Percentiles rank a stretch among this genome's conserved stretches.
These are phyloP conservation scores for Brachyrhaphis roseni DNA, from an alignment of 2,797 vertebrate genomes.

Conservation along the genomic window DNA sequence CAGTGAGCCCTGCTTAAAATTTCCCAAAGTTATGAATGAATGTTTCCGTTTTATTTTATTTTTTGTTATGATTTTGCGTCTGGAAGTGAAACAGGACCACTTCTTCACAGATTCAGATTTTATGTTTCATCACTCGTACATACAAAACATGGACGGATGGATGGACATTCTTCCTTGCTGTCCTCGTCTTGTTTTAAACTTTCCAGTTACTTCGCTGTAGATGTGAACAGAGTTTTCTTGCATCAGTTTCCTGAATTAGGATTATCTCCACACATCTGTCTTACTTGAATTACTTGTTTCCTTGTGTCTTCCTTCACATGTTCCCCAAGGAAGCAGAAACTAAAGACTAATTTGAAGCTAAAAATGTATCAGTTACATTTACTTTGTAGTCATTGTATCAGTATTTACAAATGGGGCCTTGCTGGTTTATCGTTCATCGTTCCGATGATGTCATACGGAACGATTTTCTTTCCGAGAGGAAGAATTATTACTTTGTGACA, in stretches of 20 bases:
- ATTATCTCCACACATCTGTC: neutral
- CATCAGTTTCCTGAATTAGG: neutral
- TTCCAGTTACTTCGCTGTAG: neutral
- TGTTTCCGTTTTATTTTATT: neutral
- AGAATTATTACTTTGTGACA: neutral
- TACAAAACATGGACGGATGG: too few relatives aligned
- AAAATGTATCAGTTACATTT: neutral
- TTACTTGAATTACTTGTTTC: neutral
- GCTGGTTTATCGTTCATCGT: too few relatives aligned
- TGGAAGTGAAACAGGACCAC: neutral
- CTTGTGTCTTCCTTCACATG: neutral
- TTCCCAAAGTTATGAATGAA: neutral
- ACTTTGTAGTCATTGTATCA: neutral
- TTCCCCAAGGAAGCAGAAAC: neutral
- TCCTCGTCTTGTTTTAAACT: neutral
- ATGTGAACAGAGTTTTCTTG: neutral
- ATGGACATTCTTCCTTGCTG: neutral
- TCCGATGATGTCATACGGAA: neutral
- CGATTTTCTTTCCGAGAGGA: neutral
- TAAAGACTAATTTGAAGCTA: neutral
- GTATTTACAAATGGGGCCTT: neutral
- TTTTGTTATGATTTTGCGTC: neutral
- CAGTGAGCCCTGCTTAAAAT: neutral
- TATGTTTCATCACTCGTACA: neutral
- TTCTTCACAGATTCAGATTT: neutral